Evolutionary conservation across 1,140 invertebrate species (phyloP), one percentile per base, ranked within the genome.

Genomic region (Drosophila repletoides): DNA sequence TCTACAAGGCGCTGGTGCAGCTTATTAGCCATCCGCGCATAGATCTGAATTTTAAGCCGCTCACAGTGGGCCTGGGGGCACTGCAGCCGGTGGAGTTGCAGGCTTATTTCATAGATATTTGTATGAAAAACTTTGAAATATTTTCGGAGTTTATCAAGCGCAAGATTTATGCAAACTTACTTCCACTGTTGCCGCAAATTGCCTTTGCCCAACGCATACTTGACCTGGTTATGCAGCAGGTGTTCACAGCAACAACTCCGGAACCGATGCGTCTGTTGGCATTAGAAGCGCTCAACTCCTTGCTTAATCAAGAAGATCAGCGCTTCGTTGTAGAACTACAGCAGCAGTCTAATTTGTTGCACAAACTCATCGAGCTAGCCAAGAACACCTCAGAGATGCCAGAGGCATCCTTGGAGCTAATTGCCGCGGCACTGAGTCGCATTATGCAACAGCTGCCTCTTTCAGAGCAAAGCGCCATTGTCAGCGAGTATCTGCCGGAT

Each of bases 1-100:
- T 88, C 3, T 90, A 89, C 38, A 88, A 88, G 41, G 73, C 68
- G 0, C 26, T 90, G 24, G 66, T 88, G 1, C 70, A 88, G 51
- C 36, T 88, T 3, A 59, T 89, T 0, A 88, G 63, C 12, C 74
- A 84, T 49, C 72, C 87, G 6, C 41, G 53, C n/a, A 61, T 89
- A 1, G 73, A 90, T 34, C 14, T 89, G 7, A 80, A 90, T 2
- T 84, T 89, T 15, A 79, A 72, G 2, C 4, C 21, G 4, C 38
- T 90, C 0, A 70, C 88, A 0, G 55, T 76, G 12, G 63, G 65
- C 2, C 29, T 89, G 21, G 84, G 80, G 3, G 81, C 76, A 7
- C 49, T 79, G 6, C 69, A 89, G 63, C 83, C 88, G 0, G 69
- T 88, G 21, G 88, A 90, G 45, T n/a, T 90, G 41, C 81, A 90